Evolutionary conservation across 2,113 vertebrate genomes (phyloP).

Genomic region (Formicarius rufipectus): DNA sequence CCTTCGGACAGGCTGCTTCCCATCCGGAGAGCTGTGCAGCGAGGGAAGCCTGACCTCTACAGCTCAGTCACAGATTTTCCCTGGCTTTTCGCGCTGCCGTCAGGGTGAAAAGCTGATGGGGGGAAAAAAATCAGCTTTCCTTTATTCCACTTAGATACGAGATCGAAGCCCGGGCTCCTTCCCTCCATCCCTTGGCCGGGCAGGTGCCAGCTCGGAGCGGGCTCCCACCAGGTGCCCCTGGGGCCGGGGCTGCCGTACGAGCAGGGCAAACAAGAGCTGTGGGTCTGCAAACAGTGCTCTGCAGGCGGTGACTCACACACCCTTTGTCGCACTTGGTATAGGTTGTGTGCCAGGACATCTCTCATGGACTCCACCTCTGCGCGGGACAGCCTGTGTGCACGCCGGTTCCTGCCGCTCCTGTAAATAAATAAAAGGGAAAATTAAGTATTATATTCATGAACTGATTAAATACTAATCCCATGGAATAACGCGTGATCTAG

Average conservation of each 20-base stretch:
- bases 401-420: conserved; percentile 66
- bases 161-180: background rate
- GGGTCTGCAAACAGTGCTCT: background rate
- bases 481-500: background rate
- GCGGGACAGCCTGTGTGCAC: conserved; percentile 68
- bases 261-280: background rate
- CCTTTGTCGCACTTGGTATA: conserved; percentile 91
- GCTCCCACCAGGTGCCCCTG: background rate
- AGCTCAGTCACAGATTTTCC: background rate
- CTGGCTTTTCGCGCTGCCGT: background rate
- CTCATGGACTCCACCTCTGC: conserved; percentile 85
- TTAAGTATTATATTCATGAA: background rate
- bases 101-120: background rate
- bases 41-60: conserved; percentile 69
- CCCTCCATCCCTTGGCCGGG: too few species aligned
- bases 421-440: conserved; percentile 25
- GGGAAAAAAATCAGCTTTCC: rapidly evolving
- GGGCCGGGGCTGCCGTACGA: background rate
- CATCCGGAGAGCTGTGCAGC: background rate
- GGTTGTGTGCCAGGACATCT: conserved; percentile 86
- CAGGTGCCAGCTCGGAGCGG: rapidly evolving
- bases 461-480: background rate
- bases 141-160: background rate
- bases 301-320: conserved; percentile 58
- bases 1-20: rapidly evolving